A percentile compares a stretch with the other conserved stretches of the same genome.
These are phyloP conservation scores for Galaxea fascicularis DNA, from an alignment of 92 coral and sea anemone species.

Conservation along the genomic window DNA sequence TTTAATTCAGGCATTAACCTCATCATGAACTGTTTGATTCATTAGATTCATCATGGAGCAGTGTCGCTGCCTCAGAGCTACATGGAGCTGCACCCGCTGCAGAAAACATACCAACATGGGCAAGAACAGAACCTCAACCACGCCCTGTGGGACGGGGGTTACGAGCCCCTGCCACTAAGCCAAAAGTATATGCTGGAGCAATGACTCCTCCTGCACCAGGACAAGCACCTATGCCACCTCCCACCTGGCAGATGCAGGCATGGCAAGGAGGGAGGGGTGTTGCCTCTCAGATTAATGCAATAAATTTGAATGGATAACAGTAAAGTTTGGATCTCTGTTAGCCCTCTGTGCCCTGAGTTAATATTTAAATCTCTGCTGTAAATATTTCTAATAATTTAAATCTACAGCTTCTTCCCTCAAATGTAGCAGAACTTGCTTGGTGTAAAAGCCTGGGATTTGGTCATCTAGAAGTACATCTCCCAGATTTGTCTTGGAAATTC, in stretches of 20 bases:
- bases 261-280: slow-evolving; percentile 22
- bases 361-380: not conserved
- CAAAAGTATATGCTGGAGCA: slow-evolving; percentile 90
- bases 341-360: not conserved
- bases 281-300: slow-evolving; percentile 14
- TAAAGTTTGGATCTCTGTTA: not conserved
- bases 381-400: no score
- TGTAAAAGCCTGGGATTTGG: no score
- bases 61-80: slow-evolving; percentile 25
- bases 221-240: slow-evolving; percentile 88
- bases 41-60: slow-evolving; percentile 52
- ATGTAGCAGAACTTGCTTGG: no score
- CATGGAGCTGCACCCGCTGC: slow-evolving; percentile 19
- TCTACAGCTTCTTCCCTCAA: no score
- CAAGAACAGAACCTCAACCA: slow-evolving; percentile 48
- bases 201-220: slow-evolving; percentile 87
- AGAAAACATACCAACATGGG: slow-evolving; percentile 56
- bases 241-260: slow-evolving; percentile 86
- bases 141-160: slow-evolving; percentile 74
- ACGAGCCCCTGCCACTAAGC: slow-evolving; percentile 77
- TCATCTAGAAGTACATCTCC: no score
- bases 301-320: slow-evolving; percentile 19
- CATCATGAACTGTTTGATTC: not conserved
- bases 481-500: no score
- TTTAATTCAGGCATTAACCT: not conserved